Evolutionary conservation across 2,797 vertebrate genomes (phyloP), one percentile per base, ranked within the genome.

Genomic region (Notolepis coatsorum): DNA sequence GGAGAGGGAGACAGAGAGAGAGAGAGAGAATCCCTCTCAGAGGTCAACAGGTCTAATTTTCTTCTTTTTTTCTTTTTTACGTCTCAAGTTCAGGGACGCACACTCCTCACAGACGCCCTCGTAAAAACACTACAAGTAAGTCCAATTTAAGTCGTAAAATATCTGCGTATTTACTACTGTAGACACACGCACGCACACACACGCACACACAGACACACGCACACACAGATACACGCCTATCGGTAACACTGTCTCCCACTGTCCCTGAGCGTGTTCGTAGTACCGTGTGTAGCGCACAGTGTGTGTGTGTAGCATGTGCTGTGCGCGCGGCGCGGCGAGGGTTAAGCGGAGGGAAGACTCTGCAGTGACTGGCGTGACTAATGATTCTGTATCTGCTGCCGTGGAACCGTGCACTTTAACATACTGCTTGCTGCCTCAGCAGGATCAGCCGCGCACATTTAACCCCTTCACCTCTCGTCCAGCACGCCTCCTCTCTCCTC

Each of bases 381-480:
- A 93, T 92, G 82, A 86, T 89, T 92, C 87, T 90, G 89, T 92
- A 90, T 93, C 89, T 91, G 85, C 82, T 89, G 90, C 91, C 91
- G 86, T 91, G 90, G 90, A 92, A 91, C 88, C 86, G 86, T 90
- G 91, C 92, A 92, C 92, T 91, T 90, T 85, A 85, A 87, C 69
- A 54, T 90, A 85, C 77, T 86, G 85, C 85, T n/a, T 91, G 91
- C 91, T 92, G 86, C 77, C 91, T 93, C 92, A 93, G 91, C 92
- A 92, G 81, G 88, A 91, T 85, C 88, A 75, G 79, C 72, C 80
- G 65, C 5, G 65, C 68, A 58, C 86, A 63, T 91, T 93, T 93
- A 92, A 92, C 92, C 86, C 90, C 63, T 88, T 92, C 86, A 86
- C 85, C 86, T 79, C 81, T 85, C 68, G 70, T 85, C 78, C 88